Evolutionary conservation across 2,113 vertebrate genomes (phyloP).

Genomic region (Saccopteryx bilineata): DNA sequence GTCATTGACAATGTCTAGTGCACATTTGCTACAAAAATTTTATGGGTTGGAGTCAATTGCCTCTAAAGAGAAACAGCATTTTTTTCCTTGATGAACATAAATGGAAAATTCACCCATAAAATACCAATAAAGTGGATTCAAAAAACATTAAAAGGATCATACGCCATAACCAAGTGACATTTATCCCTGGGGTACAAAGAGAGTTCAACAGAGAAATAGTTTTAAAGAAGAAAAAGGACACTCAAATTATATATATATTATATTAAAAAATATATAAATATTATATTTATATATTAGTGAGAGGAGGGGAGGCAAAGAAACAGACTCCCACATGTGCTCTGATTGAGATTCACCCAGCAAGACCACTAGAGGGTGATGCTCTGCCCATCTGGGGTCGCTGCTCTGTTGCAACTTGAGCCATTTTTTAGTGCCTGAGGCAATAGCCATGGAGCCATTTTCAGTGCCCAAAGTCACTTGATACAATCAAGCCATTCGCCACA

Average conservation of each 20-base stretch:
- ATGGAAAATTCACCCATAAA: neutral
- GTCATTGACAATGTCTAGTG: neutral
- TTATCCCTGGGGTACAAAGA: neutral
- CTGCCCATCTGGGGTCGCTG: too few relatives aligned
- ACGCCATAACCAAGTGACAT: neutral
- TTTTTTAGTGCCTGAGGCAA: too few relatives aligned
- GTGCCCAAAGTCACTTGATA: too few relatives aligned
- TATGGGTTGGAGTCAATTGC: neutral
- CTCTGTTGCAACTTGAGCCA: too few relatives aligned
- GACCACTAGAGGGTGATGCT: too few relatives aligned
- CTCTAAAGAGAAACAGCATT: neutral
- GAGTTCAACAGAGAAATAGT: neutral
- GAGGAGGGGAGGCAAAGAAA: too few relatives aligned
- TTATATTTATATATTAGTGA: too few relatives aligned
- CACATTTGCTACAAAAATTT: neutral
- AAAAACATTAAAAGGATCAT: neutral
- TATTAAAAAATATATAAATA: too few relatives aligned
- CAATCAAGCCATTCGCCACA: too few relatives aligned
- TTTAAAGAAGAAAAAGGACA: neutral
- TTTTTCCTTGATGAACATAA: neutral
- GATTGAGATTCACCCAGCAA: too few relatives aligned
- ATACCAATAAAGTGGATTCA: neutral
- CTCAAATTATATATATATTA: neutral
- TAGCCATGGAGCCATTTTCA: too few relatives aligned
- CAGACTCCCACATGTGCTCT: too few relatives aligned